Evolutionary conservation across 2,888 invertebrate genomes (phyloP).

Genomic region (Agrochola macilenta): DNA sequence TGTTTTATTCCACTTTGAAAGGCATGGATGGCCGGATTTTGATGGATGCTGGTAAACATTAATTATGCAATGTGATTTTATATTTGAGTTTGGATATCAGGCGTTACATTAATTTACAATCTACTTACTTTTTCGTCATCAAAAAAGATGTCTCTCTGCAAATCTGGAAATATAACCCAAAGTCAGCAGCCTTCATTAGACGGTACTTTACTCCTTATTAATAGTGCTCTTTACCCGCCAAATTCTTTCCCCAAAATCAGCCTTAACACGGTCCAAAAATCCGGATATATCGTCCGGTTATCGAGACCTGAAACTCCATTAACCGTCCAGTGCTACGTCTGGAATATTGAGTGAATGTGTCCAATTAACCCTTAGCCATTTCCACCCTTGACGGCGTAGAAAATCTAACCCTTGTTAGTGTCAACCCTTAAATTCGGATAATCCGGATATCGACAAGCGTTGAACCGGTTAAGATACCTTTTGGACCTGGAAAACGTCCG

Average conservation of each 20-base stretch:
- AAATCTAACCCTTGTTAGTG: slow-evolving; percentile 87
- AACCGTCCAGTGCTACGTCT: slow-evolving; percentile 59
- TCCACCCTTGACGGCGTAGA: slow-evolving; percentile 72
- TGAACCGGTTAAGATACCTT: slow-evolving; percentile 77
- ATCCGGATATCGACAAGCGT: slow-evolving; percentile 82
- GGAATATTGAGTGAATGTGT: slow-evolving; percentile 72
- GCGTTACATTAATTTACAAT: no score
- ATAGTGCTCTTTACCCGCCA: neutral
- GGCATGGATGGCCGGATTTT: no score
- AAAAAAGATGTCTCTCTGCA: neutral
- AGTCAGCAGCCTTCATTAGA: neutral
- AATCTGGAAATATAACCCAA: neutral
- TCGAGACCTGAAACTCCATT: slow-evolving; percentile 63
- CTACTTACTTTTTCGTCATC: neutral
- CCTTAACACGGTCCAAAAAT: slow-evolving; percentile 47
- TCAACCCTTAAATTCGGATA: slow-evolving; percentile 83
- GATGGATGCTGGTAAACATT: no score
- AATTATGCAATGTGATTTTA: no score
- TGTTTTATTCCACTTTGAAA: no score
- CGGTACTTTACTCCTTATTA: slow-evolving; percentile 11
- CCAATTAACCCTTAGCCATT: slow-evolving; percentile 69
- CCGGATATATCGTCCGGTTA: slow-evolving; percentile 58
- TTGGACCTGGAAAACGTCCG: slow-evolving; percentile 51
- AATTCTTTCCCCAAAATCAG: slow-evolving; percentile 22
- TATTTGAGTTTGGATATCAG: no score